Percentiles rank a stretch among this genome's conserved stretches.
Evolutionary conservation across 2,888 invertebrate genomes (phyloP).

Genomic region (Phasia obesa): DNA sequence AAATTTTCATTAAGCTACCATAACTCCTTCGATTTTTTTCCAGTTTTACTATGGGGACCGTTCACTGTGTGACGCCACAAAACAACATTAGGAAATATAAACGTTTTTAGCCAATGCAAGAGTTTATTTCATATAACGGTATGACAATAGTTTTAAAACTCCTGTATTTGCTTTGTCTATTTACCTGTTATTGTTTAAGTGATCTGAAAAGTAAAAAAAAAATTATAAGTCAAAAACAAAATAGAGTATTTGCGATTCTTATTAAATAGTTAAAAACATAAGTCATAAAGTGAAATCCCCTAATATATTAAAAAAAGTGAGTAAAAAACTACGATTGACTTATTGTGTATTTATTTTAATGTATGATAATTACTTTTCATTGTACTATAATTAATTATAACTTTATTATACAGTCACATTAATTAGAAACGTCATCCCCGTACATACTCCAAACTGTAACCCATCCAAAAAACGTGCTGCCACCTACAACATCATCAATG

Average conservation of each 20-base stretch:
- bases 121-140: too few relatives aligned
- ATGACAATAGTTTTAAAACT: too few relatives aligned
- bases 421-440: not conserved
- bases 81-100: too few relatives aligned
- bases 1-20: too few relatives aligned
- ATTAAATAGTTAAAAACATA: not conserved
- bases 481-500: slow-evolving; percentile 33
- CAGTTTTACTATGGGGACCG: too few relatives aligned
- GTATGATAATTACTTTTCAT: slow-evolving; percentile 28
- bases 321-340: not conserved
- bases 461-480: slow-evolving; percentile 46
- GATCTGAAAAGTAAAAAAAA: too few relatives aligned
- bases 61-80: too few relatives aligned
- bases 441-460: slow-evolving; percentile 18
- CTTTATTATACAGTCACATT: slow-evolving; percentile 3
- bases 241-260: not conserved
- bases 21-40: too few relatives aligned
- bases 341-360: slow-evolving; percentile 27
- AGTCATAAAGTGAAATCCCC: not conserved
- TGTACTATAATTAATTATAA: slow-evolving; percentile 39
- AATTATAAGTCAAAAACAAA: not conserved
- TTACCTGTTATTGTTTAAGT: too few relatives aligned
- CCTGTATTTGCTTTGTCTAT: too few relatives aligned
- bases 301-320: not conserved
- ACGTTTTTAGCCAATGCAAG: too few relatives aligned